These are phyloP conservation scores for Oryzias dopingdopingensis DNA, from an alignment of 2,797 vertebrate species.

Conservation along the genomic window DNA sequence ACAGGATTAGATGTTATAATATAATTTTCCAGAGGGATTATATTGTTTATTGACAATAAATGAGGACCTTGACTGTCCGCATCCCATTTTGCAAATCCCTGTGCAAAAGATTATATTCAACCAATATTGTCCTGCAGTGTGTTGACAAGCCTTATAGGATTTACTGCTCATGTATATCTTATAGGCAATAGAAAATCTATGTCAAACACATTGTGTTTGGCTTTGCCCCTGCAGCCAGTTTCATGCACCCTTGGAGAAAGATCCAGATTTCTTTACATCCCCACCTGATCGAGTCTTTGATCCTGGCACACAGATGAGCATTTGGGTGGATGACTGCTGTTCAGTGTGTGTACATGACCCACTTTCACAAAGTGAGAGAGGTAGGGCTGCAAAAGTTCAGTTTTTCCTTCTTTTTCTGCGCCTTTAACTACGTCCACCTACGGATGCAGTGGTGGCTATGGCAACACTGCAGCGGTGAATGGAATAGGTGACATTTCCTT, in stretches of 20 bases:
- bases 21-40: no score
- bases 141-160: slow-evolving; percentile 48
- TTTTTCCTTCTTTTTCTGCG: slow-evolving; percentile 18
- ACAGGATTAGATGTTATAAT: no score
- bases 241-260: slow-evolving; percentile 23
- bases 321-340: slow-evolving; percentile 33
- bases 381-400: slow-evolving; percentile 51
- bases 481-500: slow-evolving; percentile 28
- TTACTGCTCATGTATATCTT: slow-evolving; percentile 32
- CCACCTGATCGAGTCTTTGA: slow-evolving; percentile 26
- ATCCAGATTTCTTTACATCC: slow-evolving; percentile 32
- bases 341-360: slow-evolving; percentile 54
- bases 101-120: slow-evolving; percentile 2
- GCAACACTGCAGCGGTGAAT: slow-evolving; percentile 61
- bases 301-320: slow-evolving; percentile 37
- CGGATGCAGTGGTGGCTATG: slow-evolving; percentile 62
- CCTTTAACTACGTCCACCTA: slow-evolving; percentile 36
- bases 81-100: slow-evolving; percentile 1
- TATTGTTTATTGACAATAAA: not conserved
- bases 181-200: slow-evolving; percentile 27
- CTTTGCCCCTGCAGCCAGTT: slow-evolving; percentile 22
- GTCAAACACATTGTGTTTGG: slow-evolving; percentile 48
- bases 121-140: slow-evolving; percentile 27
- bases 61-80: not conserved
- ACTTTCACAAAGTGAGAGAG: slow-evolving; percentile 57